phyloP scores from a whole-genome alignment of 2,888 invertebrate species.

The Bimastos eiseni region DNA sequence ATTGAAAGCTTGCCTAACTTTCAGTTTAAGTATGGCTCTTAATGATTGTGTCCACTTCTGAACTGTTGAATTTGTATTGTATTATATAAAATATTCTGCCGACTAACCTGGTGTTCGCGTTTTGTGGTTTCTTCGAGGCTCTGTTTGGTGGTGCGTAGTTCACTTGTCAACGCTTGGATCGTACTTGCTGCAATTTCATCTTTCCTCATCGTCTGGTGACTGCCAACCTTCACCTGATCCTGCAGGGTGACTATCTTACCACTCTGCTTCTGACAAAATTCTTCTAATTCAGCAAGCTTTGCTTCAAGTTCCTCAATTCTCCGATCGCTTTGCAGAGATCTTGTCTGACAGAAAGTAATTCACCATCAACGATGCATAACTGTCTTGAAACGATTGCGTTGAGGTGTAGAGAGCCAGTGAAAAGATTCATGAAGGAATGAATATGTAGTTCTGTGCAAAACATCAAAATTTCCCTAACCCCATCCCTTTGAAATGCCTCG shows the following conservation, averaged over 20 bases:
- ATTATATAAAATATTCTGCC: background rate
- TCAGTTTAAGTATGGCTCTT: no score
- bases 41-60: no score
- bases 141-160: constrained; percentile 59
- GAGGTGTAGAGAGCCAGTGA: no score
- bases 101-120: constrained; percentile 58
- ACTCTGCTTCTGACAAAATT: constrained; percentile 58
- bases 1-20: no score
- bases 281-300: constrained; percentile 59
- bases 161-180: constrained; percentile 60
- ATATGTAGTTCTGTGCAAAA: no score
- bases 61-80: no score
- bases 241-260: constrained; percentile 57
- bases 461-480: no score
- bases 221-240: constrained; percentile 45
- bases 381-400: no score
- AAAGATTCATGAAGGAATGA: no score
- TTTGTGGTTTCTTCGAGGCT: constrained; percentile 54
- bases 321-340: constrained; percentile 54
- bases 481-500: no score
- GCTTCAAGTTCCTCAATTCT: constrained; percentile 55
- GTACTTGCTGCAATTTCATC: constrained; percentile 56
- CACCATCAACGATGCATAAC: background rate
- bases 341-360: constrained; percentile 30
- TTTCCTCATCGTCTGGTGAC: constrained; percentile 47